phyloP scores from a whole-genome alignment of 2,113 vertebrate species.

The Crypturellus undulatus region DNA sequence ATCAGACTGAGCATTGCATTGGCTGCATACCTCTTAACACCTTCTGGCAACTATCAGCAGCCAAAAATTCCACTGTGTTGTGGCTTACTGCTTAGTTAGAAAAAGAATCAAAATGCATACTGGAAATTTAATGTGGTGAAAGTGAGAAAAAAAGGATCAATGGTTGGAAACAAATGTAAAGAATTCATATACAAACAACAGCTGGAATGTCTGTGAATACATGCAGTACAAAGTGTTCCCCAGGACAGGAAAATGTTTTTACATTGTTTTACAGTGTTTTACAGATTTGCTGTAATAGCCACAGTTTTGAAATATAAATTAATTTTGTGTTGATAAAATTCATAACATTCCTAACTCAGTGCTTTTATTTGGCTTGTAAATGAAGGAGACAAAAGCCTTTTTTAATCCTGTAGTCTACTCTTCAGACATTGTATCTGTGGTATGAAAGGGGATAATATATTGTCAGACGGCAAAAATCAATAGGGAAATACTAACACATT shows the following conservation, averaged over 20 bases:
- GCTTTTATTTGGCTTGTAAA: neutral
- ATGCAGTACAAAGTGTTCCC: conserved; percentile 32
- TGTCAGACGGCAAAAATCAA: neutral
- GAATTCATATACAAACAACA: neutral
- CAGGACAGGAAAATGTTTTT: neutral
- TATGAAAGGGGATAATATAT: neutral
- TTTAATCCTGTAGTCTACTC: too few relatives aligned
- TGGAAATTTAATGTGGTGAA: conserved; percentile 15
- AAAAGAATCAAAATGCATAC: neutral
- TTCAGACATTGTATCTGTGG: neutral
- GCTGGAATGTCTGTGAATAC: conserved; percentile 30
- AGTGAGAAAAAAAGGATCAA: neutral
- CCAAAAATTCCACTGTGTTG: neutral
- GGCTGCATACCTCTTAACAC: conserved; percentile 31
- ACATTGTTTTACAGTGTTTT: too few relatives aligned
- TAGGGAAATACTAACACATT: neutral
- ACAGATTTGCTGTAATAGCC: neutral
- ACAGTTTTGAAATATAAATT: conserved; percentile 15
- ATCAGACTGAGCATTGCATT: neutral
- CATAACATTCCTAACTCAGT: neutral
- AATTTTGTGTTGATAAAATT: conserved; percentile 6
- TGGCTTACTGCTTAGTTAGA: conserved; percentile 24
- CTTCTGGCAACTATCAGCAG: conserved; percentile 41
- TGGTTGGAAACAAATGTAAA: conserved; percentile 19
- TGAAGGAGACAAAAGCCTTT: neutral